phyloP scores from a whole-genome alignment of 2,113 vertebrate species.

The Pterophyllum scalare region DNA sequence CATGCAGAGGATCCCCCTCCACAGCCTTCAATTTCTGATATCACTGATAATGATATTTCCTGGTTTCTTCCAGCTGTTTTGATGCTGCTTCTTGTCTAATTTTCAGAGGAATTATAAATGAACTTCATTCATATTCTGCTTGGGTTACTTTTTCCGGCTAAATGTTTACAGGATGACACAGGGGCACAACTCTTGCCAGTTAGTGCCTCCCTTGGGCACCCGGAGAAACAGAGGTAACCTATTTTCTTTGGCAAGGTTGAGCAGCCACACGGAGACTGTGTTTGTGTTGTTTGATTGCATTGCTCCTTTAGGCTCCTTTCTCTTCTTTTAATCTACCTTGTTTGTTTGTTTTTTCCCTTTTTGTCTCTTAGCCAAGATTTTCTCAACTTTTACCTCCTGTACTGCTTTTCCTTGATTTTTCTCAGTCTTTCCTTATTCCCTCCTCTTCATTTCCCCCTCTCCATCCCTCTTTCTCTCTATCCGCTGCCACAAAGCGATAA shows the following conservation, averaged over 20 bases:
- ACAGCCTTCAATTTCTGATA: neutral
- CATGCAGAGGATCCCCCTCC: neutral
- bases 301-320: slow-evolving; percentile 48
- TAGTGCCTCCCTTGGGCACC: slow-evolving; percentile 53
- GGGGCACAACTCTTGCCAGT: slow-evolving; percentile 55
- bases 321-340: neutral
- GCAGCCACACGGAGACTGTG: slow-evolving; percentile 55
- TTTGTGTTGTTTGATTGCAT: slow-evolving; percentile 54
- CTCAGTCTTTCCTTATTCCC: neutral
- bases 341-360: neutral
- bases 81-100: neutral
- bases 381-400: neutral
- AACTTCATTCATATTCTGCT: neutral
- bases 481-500: slow-evolving; percentile 37
- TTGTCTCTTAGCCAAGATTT: neutral
- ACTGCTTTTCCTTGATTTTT: neutral
- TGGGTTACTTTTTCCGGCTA: slow-evolving; percentile 25
- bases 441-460: neutral
- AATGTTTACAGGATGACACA: slow-evolving; percentile 65
- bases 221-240: slow-evolving; percentile 71
- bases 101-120: neutral
- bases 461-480: slow-evolving; percentile 1
- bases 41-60: neutral
- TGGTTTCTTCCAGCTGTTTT: neutral
- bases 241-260: slow-evolving; percentile 77